A percentile compares a stretch with the other conserved stretches of the same genome.
These are phyloP conservation scores for Rhagonycha fulva DNA, from an alignment of 2,888 invertebrate genomes.

Conservation along the genomic window DNA sequence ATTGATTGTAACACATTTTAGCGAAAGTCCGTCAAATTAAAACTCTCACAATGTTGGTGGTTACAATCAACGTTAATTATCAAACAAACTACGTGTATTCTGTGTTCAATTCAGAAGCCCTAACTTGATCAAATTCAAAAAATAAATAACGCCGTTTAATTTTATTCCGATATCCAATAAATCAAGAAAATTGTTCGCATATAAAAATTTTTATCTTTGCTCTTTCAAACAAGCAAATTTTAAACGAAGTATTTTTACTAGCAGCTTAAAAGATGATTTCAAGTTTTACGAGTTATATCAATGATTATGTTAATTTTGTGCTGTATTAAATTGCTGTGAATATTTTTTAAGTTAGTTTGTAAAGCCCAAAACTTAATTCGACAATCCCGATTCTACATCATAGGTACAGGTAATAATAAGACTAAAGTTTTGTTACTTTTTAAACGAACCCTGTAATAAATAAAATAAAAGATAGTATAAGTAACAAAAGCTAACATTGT, in stretches of 20 bases:
- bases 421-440: conserved; percentile 23
- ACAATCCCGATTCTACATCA: conserved; percentile 35
- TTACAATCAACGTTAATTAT: not conserved
- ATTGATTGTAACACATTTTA: not conserved
- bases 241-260: conserved; percentile 7
- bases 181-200: not conserved
- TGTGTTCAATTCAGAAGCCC: not conserved
- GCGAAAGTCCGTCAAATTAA: not conserved
- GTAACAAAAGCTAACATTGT: conserved; percentile 29
- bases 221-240: conserved; percentile 8
- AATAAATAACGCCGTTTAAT: not conserved
- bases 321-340: conserved; percentile 13
- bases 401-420: conserved; percentile 17
- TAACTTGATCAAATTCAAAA: not conserved
- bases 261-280: conserved; percentile 10
- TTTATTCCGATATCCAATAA: not conserved
- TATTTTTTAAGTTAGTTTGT: conserved; percentile 19
- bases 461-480: conserved; percentile 18
- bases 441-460: not conserved
- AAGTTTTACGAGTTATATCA: conserved; percentile 12
- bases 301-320: not conserved
- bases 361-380: conserved; percentile 33
- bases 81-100: not conserved
- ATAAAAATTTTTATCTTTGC: not conserved
- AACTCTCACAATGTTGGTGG: not conserved